Percentiles rank a stretch among this genome's conserved stretches.
These are phyloP conservation scores for Oxygymnocypris stewartii DNA, from an alignment of 2,113 vertebrate species.

Conservation along the genomic window DNA sequence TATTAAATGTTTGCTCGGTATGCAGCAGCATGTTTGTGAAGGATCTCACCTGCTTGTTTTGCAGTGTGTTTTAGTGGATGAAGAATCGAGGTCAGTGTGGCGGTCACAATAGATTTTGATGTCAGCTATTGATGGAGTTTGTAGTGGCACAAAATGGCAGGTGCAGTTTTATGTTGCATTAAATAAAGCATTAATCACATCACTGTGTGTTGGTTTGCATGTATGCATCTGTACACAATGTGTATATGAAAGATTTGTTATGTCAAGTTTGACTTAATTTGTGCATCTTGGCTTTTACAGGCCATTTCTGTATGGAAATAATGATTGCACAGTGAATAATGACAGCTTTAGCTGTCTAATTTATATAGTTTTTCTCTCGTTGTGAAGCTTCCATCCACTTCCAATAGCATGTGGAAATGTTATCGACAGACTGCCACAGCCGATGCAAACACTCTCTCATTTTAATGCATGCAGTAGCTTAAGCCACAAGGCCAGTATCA, in stretches of 20 bases:
- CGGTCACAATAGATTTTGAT: constrained; percentile 26
- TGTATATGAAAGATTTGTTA: not conserved
- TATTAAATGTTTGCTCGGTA: not conserved
- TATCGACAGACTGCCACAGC: not conserved
- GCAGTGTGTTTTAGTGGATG: not conserved
- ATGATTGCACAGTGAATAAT: not conserved
- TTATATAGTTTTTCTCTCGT: not conserved
- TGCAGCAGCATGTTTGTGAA: not conserved
- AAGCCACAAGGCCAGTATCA: not conserved
- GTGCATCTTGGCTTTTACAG: not conserved
- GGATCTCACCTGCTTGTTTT: not conserved
- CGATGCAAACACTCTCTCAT: not conserved
- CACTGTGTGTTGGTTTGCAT: not conserved
- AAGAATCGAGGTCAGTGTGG: not conserved
- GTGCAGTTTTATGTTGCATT: not conserved
- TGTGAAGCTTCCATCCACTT: not conserved
- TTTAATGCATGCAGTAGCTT: not conserved
- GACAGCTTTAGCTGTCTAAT: not conserved
- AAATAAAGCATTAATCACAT: not conserved
- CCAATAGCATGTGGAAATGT: constrained; percentile 31
- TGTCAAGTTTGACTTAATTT: too few species aligned
- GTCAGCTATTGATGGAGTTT: constrained; percentile 30
- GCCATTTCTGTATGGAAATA: not conserved
- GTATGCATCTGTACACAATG: not conserved
- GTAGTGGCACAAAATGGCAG: not conserved